Base-by-base conservation (phyloP, 2,888 invertebrate species). In the Luperina nickerlii region DNA sequence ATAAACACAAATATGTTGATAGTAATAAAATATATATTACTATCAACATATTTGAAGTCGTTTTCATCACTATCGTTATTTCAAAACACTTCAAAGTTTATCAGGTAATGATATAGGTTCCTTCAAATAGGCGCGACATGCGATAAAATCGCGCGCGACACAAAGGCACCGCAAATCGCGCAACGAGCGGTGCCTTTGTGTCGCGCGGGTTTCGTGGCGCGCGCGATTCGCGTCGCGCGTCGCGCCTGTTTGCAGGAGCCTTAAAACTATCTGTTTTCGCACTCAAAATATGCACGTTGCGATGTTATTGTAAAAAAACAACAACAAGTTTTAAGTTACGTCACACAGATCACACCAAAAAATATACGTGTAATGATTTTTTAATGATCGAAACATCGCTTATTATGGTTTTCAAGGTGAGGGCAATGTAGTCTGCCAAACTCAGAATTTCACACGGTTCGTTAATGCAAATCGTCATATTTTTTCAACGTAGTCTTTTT, bases 1-100 rank as follows among this genome's bases (percentile, higher is more conserved):
- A 77, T 27, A 63, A 11, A 42, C 11, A 42, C 27, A 15, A 38
- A 32, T 24, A 27, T n/a, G 9, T 32, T 42, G 18, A 15, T 54
- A 42, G 7, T 32, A 27, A 7, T 24, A n/a, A n/a, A n/a, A 65
- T 38, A 65, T 73, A 13, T n/a, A 20, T 18, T 45, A 45, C 9
- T 9, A 45, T 45, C 9, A 45, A 45, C 45, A 11, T 11, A 11
- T 45, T 45, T 45, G 45, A 11, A 45, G 45, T 45, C 11, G 45
- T 45, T 45, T 45, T 45, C n/a, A 54, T 20, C 27, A 54, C 18
- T 80, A 67, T 62, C 67, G 74, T 74, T 79, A 74, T 73, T 74
- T 54, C 51, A 65, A 74, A 72, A 78, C 51, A 78, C 60, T 79
- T 27, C 60, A 62, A 60, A 54, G 48, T 60, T 67, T 72, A 72